Evolutionary conservation across 92 coral and sea anemone species (phyloP).

Genomic region (Meandrina meandrites): DNA sequence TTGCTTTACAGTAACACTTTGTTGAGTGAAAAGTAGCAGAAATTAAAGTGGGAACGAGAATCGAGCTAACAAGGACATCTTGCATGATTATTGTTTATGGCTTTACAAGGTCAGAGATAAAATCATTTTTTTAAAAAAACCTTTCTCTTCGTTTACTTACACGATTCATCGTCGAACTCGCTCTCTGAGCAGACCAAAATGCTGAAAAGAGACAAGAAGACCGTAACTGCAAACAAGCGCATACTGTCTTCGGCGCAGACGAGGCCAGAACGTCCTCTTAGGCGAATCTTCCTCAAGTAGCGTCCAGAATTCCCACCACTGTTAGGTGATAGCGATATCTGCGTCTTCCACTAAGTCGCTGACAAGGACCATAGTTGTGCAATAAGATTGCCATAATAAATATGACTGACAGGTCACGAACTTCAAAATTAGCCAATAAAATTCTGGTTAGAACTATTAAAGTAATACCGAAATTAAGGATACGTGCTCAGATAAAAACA

Average conservation of each 20-base stretch:
- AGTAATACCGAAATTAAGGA: not conserved
- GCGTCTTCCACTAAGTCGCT: not conserved
- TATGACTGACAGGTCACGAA: not conserved
- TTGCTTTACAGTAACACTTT: not conserved
- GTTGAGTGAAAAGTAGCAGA: not conserved
- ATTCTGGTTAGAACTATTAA: not conserved
- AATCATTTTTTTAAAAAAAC: not conserved
- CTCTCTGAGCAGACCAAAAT: not conserved
- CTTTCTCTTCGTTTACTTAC: not conserved
- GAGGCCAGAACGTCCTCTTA: not conserved
- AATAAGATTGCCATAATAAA: not conserved
- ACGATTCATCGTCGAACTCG: constrained; percentile 1
- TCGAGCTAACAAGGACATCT: not conserved
- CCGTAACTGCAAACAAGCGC: not conserved
- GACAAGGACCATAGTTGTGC: not conserved
- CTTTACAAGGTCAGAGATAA: not conserved
- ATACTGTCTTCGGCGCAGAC: not conserved
- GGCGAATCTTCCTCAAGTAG: not conserved
- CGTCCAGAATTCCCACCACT: not conserved
- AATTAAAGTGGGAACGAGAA: not conserved
- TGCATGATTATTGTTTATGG: not conserved
- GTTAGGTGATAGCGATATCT: not conserved
- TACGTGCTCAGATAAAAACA: not conserved
- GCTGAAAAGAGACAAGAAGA: not conserved
- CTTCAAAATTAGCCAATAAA: not conserved